Conservation (phyloP, 2,113 vertebrate genomes). For the Engraulis encrasicolus region DNA sequence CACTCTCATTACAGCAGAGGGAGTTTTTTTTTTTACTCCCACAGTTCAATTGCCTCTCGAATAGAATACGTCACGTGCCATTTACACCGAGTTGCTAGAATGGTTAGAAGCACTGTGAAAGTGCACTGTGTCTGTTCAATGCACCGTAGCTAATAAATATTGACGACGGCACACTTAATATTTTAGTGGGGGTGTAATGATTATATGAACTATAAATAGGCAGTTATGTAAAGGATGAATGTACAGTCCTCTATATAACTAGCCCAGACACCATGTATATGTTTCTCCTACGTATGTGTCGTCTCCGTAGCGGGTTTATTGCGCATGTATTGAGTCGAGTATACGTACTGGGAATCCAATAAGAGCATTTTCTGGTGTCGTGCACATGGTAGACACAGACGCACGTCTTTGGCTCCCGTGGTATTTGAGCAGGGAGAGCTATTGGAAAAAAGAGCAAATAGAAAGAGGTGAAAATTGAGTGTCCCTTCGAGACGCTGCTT, state of each 20-base stretch:
- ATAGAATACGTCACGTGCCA: not conserved
- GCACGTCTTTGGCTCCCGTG: not conserved
- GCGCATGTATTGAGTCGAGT: not conserved
- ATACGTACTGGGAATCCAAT: not conserved
- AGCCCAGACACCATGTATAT: not conserved
- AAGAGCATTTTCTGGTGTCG: not conserved
- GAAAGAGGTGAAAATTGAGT: not conserved
- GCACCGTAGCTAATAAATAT: too few species aligned
- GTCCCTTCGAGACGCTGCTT: conserved; percentile 20
- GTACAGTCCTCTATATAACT: not conserved
- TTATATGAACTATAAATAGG: not conserved
- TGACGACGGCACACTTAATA: not conserved
- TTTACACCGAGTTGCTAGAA: not conserved
- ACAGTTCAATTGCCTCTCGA: not conserved
- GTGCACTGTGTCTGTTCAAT: not conserved
- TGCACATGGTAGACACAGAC: not conserved
- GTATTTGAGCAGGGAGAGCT: not conserved
- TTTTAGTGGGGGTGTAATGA: not conserved
- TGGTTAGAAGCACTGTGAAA: not conserved
- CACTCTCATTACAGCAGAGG: not conserved
- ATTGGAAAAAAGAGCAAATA: not conserved
- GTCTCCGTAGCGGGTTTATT: not conserved
- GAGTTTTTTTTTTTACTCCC: not conserved
- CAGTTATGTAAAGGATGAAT: not conserved
- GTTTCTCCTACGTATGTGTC: not conserved